phyloP scores from a whole-genome alignment of 2,888 invertebrate species.

The Odontothrips loti region DNA sequence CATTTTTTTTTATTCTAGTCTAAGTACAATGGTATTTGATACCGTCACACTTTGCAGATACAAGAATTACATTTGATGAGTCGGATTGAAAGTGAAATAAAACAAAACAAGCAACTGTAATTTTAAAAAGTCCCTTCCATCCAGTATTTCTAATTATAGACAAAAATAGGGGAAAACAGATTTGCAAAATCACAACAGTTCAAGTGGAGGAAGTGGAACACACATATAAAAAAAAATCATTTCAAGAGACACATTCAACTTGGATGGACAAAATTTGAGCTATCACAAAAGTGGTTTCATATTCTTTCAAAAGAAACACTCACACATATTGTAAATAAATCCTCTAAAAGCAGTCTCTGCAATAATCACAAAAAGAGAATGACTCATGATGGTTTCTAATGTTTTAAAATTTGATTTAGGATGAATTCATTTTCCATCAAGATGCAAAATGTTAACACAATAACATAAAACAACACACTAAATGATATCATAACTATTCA shows the following conservation, averaged over 20 bases:
- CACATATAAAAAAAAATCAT: background rate
- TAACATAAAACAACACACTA: background rate
- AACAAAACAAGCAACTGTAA: no score
- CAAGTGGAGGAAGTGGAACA: background rate
- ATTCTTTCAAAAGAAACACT: background rate
- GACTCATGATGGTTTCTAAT: background rate
- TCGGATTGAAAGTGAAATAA: no score
- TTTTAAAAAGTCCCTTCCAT: no score
- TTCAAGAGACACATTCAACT: background rate
- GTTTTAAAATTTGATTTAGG: background rate
- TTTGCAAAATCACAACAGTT: background rate
- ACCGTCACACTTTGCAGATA: no score
- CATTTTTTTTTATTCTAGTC: no score
- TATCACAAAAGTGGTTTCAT: background rate
- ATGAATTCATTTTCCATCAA: constrained; percentile 6
- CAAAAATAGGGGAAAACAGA: background rate
- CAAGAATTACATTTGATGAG: no score
- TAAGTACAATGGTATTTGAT: no score
- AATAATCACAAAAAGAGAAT: background rate
- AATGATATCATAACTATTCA: background rate
- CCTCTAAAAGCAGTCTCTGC: background rate
- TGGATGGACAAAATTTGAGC: background rate
- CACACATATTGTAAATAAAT: background rate
- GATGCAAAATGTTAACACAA: background rate
- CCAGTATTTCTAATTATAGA: no score